These are phyloP conservation scores for Cerastis rubricosa DNA, from an alignment of 2,888 invertebrate species.

Conservation along the genomic window DNA sequence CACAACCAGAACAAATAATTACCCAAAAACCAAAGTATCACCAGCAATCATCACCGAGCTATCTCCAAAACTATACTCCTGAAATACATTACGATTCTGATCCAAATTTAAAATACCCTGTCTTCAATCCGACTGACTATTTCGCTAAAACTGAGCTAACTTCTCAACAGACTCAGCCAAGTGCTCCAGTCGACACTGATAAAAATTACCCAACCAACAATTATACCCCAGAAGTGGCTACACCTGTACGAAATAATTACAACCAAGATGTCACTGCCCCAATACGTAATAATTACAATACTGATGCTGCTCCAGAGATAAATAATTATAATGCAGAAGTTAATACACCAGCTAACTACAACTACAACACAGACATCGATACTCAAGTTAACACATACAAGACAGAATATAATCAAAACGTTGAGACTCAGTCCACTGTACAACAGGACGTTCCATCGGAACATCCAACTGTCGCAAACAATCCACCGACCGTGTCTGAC, in stretches of 20 bases:
- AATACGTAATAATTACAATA: conserved; percentile 38
- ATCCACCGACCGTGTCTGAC: conserved; percentile 69
- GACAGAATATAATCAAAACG: conserved; percentile 71
- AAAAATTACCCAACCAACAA: conserved; percentile 44
- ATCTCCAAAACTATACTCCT: conserved; percentile 83
- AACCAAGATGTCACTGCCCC: conserved; percentile 17
- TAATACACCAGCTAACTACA: conserved; percentile 41
- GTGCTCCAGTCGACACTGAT: conserved; percentile 55
- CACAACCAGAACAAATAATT: conserved; percentile 72
- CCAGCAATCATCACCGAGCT: conserved; percentile 78
- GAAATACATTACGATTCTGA: conserved; percentile 85
- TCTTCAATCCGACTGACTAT: conserved; percentile 78
- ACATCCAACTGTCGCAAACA: conserved; percentile 70
- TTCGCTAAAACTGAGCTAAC: conserved; percentile 74
- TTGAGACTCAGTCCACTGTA: conserved; percentile 72
- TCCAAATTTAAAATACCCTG: conserved; percentile 78
- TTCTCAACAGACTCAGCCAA: conserved; percentile 61
- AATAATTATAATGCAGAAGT: conserved; percentile 49
- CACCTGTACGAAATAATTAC: conserved; percentile 22
- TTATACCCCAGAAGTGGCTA: conserved; percentile 32
- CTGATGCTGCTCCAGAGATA: conserved; percentile 28
- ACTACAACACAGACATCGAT: conserved; percentile 57
- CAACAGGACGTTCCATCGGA: conserved; percentile 72
- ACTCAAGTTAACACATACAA: conserved; percentile 58
- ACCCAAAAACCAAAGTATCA: conserved; percentile 78